These are phyloP conservation scores for Oreochromis tanganicae DNA, from an alignment of 2,113 vertebrate genomes.

Conservation along the genomic window DNA sequence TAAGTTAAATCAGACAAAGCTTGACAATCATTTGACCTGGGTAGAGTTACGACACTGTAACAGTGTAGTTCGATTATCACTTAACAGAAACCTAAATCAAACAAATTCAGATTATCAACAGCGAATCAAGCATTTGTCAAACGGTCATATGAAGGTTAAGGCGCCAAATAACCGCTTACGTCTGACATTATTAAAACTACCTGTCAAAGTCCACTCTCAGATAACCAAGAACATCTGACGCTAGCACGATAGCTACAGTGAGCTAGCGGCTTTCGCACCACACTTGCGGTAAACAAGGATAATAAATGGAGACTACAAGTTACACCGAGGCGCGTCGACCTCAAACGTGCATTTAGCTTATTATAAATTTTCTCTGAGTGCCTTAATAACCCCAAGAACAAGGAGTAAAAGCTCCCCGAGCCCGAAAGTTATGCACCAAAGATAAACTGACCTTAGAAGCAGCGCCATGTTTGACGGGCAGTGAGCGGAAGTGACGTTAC, in stretches of 20 bases:
- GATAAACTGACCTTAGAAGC: conserved; percentile 63
- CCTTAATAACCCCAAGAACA: neutral
- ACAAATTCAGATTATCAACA: neutral
- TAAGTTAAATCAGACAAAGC: neutral
- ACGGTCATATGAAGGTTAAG: accelerated
- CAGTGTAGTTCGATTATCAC: neutral
- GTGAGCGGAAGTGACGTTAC: conserved; percentile 51
- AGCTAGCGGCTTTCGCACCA: neutral
- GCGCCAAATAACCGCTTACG: accelerated
- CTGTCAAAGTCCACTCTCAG: neutral
- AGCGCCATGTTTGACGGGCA: conserved; percentile 65
- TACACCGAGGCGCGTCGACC: accelerated
- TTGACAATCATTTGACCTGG: neutral
- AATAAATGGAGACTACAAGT: accelerated
- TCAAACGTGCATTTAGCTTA: accelerated
- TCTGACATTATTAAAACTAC: neutral
- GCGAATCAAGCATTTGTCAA: neutral
- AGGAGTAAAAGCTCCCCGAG: accelerated
- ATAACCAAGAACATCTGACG: neutral
- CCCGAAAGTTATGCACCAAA: neutral
- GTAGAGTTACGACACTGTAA: neutral
- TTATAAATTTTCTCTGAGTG: accelerated
- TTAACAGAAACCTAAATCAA: neutral
- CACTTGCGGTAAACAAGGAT: neutral
- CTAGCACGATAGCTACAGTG: neutral